Percentiles rank a stretch among this genome's conserved stretches.
These are phyloP conservation scores for Bubo bubo DNA, from an alignment of 2,113 vertebrate species.

Conservation along the genomic window DNA sequence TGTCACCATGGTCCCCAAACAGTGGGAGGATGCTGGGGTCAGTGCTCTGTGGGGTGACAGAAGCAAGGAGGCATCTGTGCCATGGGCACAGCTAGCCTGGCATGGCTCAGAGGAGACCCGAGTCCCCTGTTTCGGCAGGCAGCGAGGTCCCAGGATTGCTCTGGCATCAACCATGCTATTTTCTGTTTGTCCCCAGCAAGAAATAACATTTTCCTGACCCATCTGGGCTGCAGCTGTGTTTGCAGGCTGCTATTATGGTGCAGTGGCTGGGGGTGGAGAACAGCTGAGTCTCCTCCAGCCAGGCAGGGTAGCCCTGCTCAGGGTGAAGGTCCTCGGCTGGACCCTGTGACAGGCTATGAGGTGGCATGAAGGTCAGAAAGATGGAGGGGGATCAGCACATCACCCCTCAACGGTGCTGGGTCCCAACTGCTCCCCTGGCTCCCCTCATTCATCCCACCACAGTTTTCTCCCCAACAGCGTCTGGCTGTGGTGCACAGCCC, in stretches of 20 bases:
- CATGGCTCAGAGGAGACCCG: accelerated
- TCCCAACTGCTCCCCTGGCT: background rate
- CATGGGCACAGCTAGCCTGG: background rate
- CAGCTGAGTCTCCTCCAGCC: background rate
- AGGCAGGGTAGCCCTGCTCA: background rate
- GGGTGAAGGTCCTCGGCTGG: accelerated
- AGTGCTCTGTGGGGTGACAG: background rate
- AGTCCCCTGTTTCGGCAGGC: accelerated
- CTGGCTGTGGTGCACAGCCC: background rate
- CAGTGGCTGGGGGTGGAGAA: background rate
- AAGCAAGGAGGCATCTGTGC: background rate
- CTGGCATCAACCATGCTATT: background rate
- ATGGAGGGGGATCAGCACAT: background rate
- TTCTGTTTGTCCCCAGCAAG: background rate
- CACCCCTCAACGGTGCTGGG: accelerated
- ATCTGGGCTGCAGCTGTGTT: constrained; percentile 22
- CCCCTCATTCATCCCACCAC: background rate
- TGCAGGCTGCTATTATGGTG: constrained; percentile 37
- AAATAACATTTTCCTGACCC: background rate
- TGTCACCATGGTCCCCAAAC: background rate
- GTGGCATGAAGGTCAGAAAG: background rate
- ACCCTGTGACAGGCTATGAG: accelerated
- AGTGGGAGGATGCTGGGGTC: background rate
- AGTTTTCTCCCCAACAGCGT: accelerated
- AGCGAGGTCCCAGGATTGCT: background rate